These are phyloP conservation scores for Heterotis niloticus DNA, from an alignment of 2,113 vertebrate genomes.

Conservation along the genomic window DNA sequence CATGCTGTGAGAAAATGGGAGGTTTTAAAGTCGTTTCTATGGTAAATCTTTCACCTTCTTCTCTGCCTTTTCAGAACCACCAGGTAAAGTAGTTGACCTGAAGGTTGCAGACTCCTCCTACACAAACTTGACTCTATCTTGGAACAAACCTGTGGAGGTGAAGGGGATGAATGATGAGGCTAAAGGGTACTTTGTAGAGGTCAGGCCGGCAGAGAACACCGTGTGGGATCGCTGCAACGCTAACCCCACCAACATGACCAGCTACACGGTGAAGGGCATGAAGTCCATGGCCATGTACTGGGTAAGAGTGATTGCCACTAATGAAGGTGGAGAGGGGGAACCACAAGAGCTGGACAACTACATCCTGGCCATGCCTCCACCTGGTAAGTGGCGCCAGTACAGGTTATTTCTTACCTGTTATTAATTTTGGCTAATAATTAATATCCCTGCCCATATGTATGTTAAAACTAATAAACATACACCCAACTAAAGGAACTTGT, in stretches of 20 bases:
- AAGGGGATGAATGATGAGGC: conserved; percentile 57
- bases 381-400: conserved; percentile 71
- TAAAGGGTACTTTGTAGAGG: conserved; percentile 81
- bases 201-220: conserved; percentile 63
- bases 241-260: conserved; percentile 53
- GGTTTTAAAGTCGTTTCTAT: not conserved
- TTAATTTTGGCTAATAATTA: not conserved
- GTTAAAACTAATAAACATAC: not conserved
- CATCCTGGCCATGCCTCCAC: conserved; percentile 59
- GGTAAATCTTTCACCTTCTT: not conserved
- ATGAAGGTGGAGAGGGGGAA: conserved; percentile 66
- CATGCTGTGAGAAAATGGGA: too few species aligned
- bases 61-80: conserved; percentile 63
- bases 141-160: conserved; percentile 68
- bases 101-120: conserved; percentile 76
- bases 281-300: conserved; percentile 70
- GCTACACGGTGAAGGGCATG: conserved; percentile 73
- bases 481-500: not conserved
- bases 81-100: conserved; percentile 72
- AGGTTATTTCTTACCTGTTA: not conserved
- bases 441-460: not conserved
- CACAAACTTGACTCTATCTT: conserved; percentile 73
- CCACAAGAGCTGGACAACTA: conserved; percentile 63
- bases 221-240: conserved; percentile 75
- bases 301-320: conserved; percentile 68